A percentile compares a stretch with the other conserved stretches of the same genome.
Evolutionary conservation across 2,797 vertebrate species (phyloP).

Genomic region (Neosilurus hyrtlii): DNA sequence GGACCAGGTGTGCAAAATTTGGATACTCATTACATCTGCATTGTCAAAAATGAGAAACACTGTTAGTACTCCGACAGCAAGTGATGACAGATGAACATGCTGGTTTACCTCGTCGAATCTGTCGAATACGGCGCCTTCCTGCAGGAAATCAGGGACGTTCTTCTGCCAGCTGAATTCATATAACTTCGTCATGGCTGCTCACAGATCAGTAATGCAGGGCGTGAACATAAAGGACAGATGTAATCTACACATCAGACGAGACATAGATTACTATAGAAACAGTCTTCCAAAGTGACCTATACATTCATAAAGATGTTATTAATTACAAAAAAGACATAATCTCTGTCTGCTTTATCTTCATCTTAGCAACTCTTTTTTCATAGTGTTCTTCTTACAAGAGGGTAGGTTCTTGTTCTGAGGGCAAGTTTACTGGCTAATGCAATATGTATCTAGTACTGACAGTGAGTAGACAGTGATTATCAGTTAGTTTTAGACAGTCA

Average conservation of each 20-base stretch:
- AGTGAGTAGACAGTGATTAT: neutral
- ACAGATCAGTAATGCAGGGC: constrained; percentile 70
- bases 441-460: neutral
- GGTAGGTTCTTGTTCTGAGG: neutral
- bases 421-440: neutral
- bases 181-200: constrained; percentile 93
- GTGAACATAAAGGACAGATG: neutral
- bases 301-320: neutral
- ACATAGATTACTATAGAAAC: neutral
- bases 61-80: neutral
- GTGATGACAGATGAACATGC: neutral
- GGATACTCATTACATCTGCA: neutral
- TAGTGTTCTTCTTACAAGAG: neutral
- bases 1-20: neutral
- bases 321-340: neutral
- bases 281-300: neutral
- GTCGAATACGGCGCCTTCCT: constrained; percentile 92
- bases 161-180: constrained; percentile 99
- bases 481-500: neutral
- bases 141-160: constrained; percentile 88
- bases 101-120: constrained; percentile 93
- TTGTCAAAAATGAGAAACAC: neutral
- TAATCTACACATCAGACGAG: neutral
- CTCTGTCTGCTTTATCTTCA: neutral
- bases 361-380: neutral